Evolutionary conservation across 1,140 invertebrate genomes (phyloP), one percentile per base, ranked within the genome.

Genomic region (Archivesica marissinica): DNA sequence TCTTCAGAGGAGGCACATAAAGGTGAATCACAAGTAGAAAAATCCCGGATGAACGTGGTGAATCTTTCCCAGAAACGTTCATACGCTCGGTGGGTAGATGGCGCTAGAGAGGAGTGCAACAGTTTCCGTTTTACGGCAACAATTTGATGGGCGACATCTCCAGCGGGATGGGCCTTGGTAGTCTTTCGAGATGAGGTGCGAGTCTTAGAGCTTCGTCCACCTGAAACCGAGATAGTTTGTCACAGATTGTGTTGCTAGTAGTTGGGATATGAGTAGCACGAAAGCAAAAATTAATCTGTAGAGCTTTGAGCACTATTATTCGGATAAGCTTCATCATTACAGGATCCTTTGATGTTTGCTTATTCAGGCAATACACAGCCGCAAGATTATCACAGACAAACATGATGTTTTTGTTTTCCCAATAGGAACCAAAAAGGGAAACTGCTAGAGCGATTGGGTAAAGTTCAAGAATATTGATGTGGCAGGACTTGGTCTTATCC

Each of bases 391-490:
- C 76, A 64, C 72, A 79, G 23, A 79, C 20, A 35, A 79, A 79
- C 20, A 61, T 33, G 15, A 79, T 64, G 38, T 79, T 79, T 25
- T 44, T 38, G 11, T 41, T 64, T 41, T 25, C 15, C 47, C 54
- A 59, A 0, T 23, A n/a, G 9, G 38, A 6, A 1, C 76, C 76
- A 15, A 79, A 79, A 33, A 78, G 25, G 38, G 15, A 61, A 7
- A 54, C 25, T 1, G 47, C 47, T 28, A 64, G 13, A 2, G 52
- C 23, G 13, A 61, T 56, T 4, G 47, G 2, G 56, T 39, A 61
- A 13, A 78, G 54, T 79, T 79, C 56, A 25, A 79, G 25, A 41
- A 39, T 64, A 44, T 79, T 79, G n/a, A 79, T 79, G 44, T 61
- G 52, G 25, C 30, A 35, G 4, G 25, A 1, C 28, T 44, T 54